Base-by-base conservation (phyloP, 2,113 vertebrate genomes). In the Gavialis gangeticus region DNA sequence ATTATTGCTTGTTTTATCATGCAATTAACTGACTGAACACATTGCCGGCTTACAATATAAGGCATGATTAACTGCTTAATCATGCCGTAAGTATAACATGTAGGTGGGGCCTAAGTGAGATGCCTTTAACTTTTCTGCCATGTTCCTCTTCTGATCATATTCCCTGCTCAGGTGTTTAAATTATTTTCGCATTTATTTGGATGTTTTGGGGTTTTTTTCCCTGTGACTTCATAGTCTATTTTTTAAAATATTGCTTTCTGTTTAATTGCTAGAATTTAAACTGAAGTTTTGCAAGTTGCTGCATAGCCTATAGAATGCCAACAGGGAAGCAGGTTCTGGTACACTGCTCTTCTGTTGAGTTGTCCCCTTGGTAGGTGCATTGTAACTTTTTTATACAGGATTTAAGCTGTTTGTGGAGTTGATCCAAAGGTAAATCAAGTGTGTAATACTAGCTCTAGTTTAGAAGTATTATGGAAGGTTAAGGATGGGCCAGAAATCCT, bases 401-500 rank as follows among this genome's bases (percentile, higher is more conserved):
- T 46, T 46, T 46, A 46, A 46, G 46, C 46, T 46, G 46, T 46
- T 46, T 46, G 46, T 46, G 46, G 46, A 46, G 54, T 59, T 91
- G 88, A 73, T 69, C 66, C 34, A 30, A 34, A 19, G 30, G 11
- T 34, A 69, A 30, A 69, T 69, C 0, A 90, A 21, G 37, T 89
- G 24, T 18, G 12, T 87, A 16, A 79, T 84, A 64, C 57, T 96
- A 94, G 84, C 66, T 96, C 8, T 2, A 84, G 66, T 46, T 90
- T 82, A 30, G 12, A 66, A 73, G 85, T 82, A 66, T 88, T 91
- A 15, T 63, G 55, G 84, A 56, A 4, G 30, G 28, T 11, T 64
- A 82, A 62, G 91, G 91, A 85, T 69, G 12, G 76, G 64, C 59
- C 84, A 91, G 79, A 86, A 86, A 30, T 75, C 71, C 78, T 93